Evolutionary conservation across 2,797 vertebrate species (phyloP), one percentile per base, ranked within the genome.

Genomic region (Danio kyathit): DNA sequence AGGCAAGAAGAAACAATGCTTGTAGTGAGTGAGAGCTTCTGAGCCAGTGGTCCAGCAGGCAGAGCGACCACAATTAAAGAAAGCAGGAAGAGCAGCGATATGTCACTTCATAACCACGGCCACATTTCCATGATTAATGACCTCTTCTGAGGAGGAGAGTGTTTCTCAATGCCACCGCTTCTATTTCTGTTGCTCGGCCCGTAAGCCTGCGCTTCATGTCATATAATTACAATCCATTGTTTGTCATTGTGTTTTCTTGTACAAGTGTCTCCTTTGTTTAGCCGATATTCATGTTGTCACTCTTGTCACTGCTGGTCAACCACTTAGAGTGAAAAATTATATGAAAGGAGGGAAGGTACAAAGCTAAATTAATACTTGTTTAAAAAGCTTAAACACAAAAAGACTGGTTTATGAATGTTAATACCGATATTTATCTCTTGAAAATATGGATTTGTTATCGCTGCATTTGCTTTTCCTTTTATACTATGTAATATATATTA

Each of bases 21-120:
- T 84, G 61, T 81, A 88, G 89, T 88, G 86, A 85, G 83, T 87
- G 86, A 90, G 86, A 90, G 87, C 21, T 67, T 73, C 41, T 87
- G 79, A 89, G 90, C 90, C 91, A 91, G 87, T 77, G 86, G 87
- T 74, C 86, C 88, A 74, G 79, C 64, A 64, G 79, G 74, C 17
- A 65, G 67, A 76, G 61, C 49, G 59, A 9, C 49, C 56, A 79
- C 78, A 76, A 80, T 81, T 85, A 81, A 81, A 85, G 73, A 83
- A 87, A 79, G 86, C 82, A 84, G 74, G 80, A 82, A 84, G 83
- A 84, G 69, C 83, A 83, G 81, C 16, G 81, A 87, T 87, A 87
- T 85, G 86, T 84, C 86, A 87, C 75, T 87, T 72, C 80, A 81
- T 79, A 83, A 80, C 83, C 75, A 70, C 52, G 76, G 86, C 83